Conservation (phyloP, 2,888 invertebrate genomes). For the Tetrapedia diversipes region DNA sequence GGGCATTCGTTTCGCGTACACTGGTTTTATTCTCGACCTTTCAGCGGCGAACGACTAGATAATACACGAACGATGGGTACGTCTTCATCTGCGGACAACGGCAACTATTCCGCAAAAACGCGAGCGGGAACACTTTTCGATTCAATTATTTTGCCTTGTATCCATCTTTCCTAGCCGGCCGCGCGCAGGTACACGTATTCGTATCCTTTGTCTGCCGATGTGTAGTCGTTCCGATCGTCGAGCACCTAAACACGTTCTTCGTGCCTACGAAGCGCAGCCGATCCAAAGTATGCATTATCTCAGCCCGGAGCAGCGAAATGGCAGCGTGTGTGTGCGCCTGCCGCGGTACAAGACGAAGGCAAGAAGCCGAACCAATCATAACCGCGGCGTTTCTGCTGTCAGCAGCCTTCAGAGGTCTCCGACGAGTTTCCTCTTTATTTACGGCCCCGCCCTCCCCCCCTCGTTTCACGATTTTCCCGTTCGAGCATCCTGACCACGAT, state of each 20-base stretch:
- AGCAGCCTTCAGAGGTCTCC: slow-evolving; percentile 37
- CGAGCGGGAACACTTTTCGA: slow-evolving; percentile 57
- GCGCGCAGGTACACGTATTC: slow-evolving; percentile 59
- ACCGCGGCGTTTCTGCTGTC: slow-evolving; percentile 41
- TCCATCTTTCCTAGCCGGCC: slow-evolving; percentile 51
- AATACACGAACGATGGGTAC: slow-evolving; percentile 38
- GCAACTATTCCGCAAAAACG: slow-evolving; percentile 49
- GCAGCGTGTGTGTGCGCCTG: slow-evolving; percentile 32
- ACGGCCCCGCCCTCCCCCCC: background rate
- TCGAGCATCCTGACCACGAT: background rate
- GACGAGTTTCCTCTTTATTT: background rate
- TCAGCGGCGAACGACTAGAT: background rate
- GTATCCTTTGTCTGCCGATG: slow-evolving; percentile 67
- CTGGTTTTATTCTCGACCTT: background rate
- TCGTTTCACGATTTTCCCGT: background rate
- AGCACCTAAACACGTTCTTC: slow-evolving; percentile 72
- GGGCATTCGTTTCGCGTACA: background rate
- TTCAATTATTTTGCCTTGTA: slow-evolving; percentile 68
- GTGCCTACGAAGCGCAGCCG: slow-evolving; percentile 63
- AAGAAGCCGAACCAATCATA: slow-evolving; percentile 54
- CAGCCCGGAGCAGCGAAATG: slow-evolving; percentile 59
- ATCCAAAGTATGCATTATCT: slow-evolving; percentile 69
- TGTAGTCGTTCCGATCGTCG: slow-evolving; percentile 69
- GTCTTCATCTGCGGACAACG: slow-evolving; percentile 43
- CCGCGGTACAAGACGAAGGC: too few species aligned